Conservation (phyloP, 2,113 vertebrate species). For the Percopsis transmontana region DNA sequence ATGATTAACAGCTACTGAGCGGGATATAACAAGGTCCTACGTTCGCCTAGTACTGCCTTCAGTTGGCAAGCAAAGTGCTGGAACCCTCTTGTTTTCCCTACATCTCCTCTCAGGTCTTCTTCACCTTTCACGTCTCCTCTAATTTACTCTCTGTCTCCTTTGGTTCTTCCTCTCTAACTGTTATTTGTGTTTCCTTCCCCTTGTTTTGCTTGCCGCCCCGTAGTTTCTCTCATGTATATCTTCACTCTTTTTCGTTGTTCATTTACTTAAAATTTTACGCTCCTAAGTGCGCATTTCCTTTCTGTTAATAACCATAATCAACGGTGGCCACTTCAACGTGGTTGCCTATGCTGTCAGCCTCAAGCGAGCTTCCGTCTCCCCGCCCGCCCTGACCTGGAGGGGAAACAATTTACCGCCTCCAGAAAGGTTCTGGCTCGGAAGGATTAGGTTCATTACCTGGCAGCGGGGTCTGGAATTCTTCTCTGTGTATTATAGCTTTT, state of each 20-base stretch:
- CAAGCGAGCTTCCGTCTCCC: slow-evolving; percentile 1
- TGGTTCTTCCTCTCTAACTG: not conserved
- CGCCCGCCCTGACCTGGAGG: slow-evolving; percentile 8
- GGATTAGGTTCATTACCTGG: slow-evolving; percentile 62
- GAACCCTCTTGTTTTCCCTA: too few species aligned
- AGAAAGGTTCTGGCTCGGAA: slow-evolving; percentile 44
- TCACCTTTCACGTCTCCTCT: not conserved
- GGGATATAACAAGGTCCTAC: too few species aligned
- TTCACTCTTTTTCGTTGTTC: not conserved
- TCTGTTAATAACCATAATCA: slow-evolving; percentile 58
- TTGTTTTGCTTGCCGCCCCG: not conserved
- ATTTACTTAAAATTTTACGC: slow-evolving; percentile 37
- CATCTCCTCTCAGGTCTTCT: not conserved
- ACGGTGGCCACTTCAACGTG: slow-evolving; percentile 29
- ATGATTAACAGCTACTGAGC: too few species aligned
- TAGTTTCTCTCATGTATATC: slow-evolving; percentile 23
- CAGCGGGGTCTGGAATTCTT: slow-evolving; percentile 28
- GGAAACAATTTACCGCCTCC: slow-evolving; percentile 35
- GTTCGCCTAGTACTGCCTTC: too few species aligned
- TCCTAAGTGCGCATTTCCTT: slow-evolving; percentile 41
- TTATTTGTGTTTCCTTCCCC: not conserved
- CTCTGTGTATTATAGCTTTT: slow-evolving; percentile 47
- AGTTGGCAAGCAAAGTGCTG: not conserved
- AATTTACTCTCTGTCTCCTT: not conserved
- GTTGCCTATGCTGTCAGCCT: slow-evolving; percentile 19